Percentiles rank a stretch among this genome's conserved stretches.
Evolutionary conservation across 2,797 vertebrate species (phyloP).

Genomic region (Lophius americanus): DNA sequence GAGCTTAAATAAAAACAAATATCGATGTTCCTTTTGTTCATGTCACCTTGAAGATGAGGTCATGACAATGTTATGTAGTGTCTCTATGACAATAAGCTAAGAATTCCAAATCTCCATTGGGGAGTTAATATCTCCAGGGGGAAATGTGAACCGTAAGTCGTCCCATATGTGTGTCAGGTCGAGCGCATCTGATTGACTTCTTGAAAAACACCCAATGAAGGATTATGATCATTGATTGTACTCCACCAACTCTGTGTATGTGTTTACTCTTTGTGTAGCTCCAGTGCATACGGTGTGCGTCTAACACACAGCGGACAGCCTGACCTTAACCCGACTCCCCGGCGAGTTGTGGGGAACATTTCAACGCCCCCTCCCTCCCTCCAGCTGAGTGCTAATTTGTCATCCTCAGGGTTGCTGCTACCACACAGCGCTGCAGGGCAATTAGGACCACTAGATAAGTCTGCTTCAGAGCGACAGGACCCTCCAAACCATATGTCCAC

Average conservation of each 20-base stretch:
- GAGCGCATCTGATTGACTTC: too few relatives aligned
- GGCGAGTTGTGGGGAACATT: conserved; percentile 35
- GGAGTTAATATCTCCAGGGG: too few relatives aligned
- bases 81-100: too few relatives aligned
- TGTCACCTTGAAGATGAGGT: too few relatives aligned
- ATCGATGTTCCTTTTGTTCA: too few relatives aligned
- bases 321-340: conserved; percentile 62
- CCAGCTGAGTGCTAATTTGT: conserved; percentile 70
- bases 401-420: conserved; percentile 55
- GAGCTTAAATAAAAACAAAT: too few relatives aligned
- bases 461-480: conserved; percentile 13
- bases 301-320: conserved; percentile 35
- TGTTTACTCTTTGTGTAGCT: not conserved
- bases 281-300: conserved; percentile 33
- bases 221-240: not conserved
- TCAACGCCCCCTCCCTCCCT: conserved; percentile 14
- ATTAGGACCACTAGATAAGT: conserved; percentile 53
- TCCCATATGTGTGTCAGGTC: too few relatives aligned
- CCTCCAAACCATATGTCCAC: conserved; percentile 22
- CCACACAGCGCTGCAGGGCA: conserved; percentile 41
- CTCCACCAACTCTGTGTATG: not conserved
- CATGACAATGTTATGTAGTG: too few relatives aligned
- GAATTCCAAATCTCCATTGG: too few relatives aligned
- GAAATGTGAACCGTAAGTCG: too few relatives aligned
- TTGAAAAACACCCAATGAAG: too few relatives aligned